Percentiles rank a stretch among this genome's conserved stretches.
phyloP scores from a whole-genome alignment of 1,140 invertebrate genomes.

The Bombus confusus region DNA sequence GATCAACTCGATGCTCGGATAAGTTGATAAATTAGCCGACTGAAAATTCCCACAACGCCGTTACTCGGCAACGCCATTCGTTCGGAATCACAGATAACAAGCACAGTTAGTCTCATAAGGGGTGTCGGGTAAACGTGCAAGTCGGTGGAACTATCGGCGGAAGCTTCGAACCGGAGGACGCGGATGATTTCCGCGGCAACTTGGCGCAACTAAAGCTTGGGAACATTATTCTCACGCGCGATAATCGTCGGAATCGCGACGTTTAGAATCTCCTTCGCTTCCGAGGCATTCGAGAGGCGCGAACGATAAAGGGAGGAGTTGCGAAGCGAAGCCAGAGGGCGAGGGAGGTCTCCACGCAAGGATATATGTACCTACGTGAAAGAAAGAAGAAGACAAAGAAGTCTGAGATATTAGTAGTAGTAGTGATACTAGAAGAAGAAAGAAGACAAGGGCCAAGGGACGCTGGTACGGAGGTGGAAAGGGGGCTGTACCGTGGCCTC shows the following conservation, averaged over 20 bases:
- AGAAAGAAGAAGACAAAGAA: background rate
- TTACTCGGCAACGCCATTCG: too few relatives aligned
- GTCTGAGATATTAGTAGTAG: too few relatives aligned
- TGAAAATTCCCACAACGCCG: too few relatives aligned
- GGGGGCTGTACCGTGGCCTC: slow-evolving; percentile 30
- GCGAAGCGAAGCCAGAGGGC: slow-evolving; percentile 74
- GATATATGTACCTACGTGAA: slow-evolving; percentile 64
- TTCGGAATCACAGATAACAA: background rate
- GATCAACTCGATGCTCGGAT: too few relatives aligned
- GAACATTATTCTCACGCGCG: slow-evolving; percentile 60
- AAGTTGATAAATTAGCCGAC: too few relatives aligned
- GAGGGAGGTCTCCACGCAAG: slow-evolving; percentile 76
- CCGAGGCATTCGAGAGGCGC: slow-evolving; percentile 49
- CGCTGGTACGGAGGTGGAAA: slow-evolving; percentile 5
- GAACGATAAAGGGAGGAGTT: slow-evolving; percentile 69
- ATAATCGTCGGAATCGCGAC: slow-evolving; percentile 54
- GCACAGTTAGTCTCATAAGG: background rate
- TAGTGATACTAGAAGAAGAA: background rate
- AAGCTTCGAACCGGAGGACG: slow-evolving; percentile 57
- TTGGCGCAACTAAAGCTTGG: slow-evolving; percentile 24
- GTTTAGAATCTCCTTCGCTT: slow-evolving; percentile 27
- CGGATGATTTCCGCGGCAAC: slow-evolving; percentile 48
- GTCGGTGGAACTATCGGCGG: slow-evolving; percentile 41
- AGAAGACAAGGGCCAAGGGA: slow-evolving; percentile 50
- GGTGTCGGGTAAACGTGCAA: background rate